A percentile compares a stretch with the other conserved stretches of the same genome.
These are phyloP conservation scores for Zelostemma sp. DNA, from an alignment of 1,140 invertebrate genomes.

Conservation along the genomic window DNA sequence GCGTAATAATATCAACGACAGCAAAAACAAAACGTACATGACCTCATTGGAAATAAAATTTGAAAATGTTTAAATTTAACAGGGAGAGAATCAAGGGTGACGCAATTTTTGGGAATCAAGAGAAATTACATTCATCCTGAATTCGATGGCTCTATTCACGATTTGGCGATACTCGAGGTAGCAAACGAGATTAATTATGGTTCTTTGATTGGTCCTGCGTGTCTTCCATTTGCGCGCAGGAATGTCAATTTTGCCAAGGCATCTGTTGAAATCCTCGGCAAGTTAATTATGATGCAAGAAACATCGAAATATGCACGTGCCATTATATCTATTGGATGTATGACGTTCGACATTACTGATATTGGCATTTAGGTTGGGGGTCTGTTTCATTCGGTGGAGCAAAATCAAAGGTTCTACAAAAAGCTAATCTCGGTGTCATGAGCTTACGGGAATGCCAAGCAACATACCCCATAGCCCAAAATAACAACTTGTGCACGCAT, in stretches of 20 bases:
- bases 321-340: too few species aligned
- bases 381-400: conserved; percentile 71
- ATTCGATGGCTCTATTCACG: conserved; percentile 12
- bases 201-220: not conserved
- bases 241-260: not conserved
- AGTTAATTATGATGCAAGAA: too few species aligned
- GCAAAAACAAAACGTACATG: too few species aligned
- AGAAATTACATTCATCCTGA: conserved; percentile 14
- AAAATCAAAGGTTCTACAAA: conserved; percentile 71
- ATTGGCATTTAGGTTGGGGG: too few species aligned
- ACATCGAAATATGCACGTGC: too few species aligned
- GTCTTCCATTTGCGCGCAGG: not conserved
- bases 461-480: conserved; percentile 54
- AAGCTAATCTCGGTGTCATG: conserved; percentile 74
- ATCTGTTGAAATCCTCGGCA: conserved; percentile 63
- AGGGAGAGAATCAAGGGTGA: conserved; percentile 11
- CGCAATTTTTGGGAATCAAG: conserved; percentile 26
- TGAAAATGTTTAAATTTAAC: too few species aligned
- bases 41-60: too few species aligned
- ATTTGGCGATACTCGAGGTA: not conserved
- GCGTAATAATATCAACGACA: too few species aligned
- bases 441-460: conserved; percentile 67
- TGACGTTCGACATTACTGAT: too few species aligned
- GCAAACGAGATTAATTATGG: not conserved
- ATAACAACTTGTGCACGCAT: conserved; percentile 76